Evolutionary conservation across 92 coral and sea anemone genomes (phyloP).

Genomic region (Palythoa caribaeorum): DNA sequence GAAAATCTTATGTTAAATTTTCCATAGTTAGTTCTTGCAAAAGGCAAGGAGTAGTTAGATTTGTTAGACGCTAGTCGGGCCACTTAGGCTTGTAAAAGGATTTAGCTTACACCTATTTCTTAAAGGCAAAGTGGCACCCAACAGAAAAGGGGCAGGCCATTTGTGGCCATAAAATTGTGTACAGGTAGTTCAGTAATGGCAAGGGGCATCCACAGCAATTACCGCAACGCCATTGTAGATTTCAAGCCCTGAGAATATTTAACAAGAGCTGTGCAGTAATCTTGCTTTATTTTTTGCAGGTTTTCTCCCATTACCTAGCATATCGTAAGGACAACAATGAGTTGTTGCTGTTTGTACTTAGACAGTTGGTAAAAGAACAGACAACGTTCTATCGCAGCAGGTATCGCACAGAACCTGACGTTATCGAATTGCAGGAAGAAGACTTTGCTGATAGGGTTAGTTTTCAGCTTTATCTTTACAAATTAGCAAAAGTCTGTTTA

Average conservation of each 20-base stretch:
- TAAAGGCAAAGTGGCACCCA: no score
- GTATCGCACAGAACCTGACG: constrained; percentile 84
- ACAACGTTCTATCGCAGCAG: constrained; percentile 88
- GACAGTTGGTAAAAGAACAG: constrained; percentile 93
- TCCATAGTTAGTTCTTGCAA: no score
- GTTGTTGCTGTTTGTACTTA: constrained; percentile 90
- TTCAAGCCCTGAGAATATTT: neutral
- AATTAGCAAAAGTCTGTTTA: neutral
- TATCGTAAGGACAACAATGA: constrained; percentile 98
- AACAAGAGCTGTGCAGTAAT: neutral
- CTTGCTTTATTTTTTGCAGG: constrained; percentile 53
- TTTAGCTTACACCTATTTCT: no score
- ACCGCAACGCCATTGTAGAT: no score
- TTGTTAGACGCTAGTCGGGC: no score
- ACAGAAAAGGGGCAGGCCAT: no score
- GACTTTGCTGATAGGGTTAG: constrained; percentile 91
- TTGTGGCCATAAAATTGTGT: no score
- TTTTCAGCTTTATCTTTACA: neutral
- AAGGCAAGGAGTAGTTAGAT: no score
- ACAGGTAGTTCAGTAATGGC: no score
- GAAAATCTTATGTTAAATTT: no score
- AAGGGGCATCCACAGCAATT: neutral
- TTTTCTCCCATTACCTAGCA: constrained; percentile 92
- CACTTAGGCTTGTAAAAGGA: no score
- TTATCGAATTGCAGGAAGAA: constrained; percentile 91